Evolutionary conservation across 2,888 invertebrate genomes (phyloP), one percentile per base, ranked within the genome.

Genomic region (Catotricha subobsoleta): DNA sequence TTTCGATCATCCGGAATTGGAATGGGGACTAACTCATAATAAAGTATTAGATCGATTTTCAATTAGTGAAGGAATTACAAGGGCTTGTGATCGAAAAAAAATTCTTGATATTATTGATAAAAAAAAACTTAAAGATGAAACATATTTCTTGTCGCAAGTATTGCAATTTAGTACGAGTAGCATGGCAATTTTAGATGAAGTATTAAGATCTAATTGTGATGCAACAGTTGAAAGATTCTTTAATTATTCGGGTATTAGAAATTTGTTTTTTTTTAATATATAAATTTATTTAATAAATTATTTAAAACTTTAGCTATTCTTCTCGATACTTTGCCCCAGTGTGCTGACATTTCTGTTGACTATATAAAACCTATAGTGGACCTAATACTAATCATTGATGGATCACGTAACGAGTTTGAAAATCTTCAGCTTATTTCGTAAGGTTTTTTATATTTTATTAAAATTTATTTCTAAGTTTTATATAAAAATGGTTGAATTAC

Each of bases 351-450:
- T 13, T 36, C 43, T 13, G 27, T 23, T 6, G 44, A 44, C 28
- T 38, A 43, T 38, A 43, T 30, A 34, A 58, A 63, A 29, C 66
- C 68, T 3, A 59, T 62, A 6, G 55, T 73, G 48, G 71, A 74
- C 50, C 52, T 74, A 31, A 63, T 71, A 30, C 58, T 72, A 10
- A 69, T 72, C 16, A 67, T 73, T 1, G 75, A 74, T 51, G 68
- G 68, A 19, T 65, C 69, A 13, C 72, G 71, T 67, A 64, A 63
- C 44, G 62, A 63, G 36, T 71, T 71, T 49, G 66, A 68, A 43
- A 66, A 67, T 9, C 62, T 69, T 49, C 67, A 68, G 54, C 66
- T 73, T 48, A 60, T 72, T 49, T 67, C 68, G 72, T 64, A 54
- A 56, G 60, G 54, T 64, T 47, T 15, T n/a, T n/a, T n/a, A n/a